Evolutionary conservation across 2,888 invertebrate genomes (phyloP), one percentile per base, ranked within the genome.

Genomic region (Baronia brevicornis): DNA sequence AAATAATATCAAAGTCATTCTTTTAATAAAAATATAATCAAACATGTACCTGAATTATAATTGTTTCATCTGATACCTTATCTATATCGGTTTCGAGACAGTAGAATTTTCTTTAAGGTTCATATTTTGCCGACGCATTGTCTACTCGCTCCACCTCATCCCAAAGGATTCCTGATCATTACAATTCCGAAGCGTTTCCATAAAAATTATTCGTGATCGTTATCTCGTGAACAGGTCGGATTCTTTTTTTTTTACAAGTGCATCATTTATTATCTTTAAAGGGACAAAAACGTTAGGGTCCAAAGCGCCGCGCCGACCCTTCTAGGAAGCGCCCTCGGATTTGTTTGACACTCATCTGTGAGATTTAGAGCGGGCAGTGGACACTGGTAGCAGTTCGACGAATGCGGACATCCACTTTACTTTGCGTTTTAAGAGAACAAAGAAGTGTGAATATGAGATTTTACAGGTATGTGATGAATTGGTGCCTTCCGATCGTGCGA

Each of bases 241-340:
- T 69, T 72, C 64, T 70, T 80, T 84, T 80, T 75, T 75, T 72
- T 60, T 54, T 13, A 25, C 37, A 65, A 68, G 69, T 62, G 69
- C 73, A 75, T 82, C 80, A 80, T 84, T 84, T 82, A 82, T 82
- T 84, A 82, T 82, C 73, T 79, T 72, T 72, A 68, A 67, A 61
- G 63, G 65, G 60, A 78, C 72, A 80, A 82, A 79, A 80, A 79
- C 78, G 57, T 41, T 43, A 54, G 59, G 67, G 75, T 68, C 64
- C 73, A 79, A 79, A 79, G 82, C 77, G 79, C 80, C 80, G 82
- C 82, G 56, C 61, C 59, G 69, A 58, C 72, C 80, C 65, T 84
- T 84, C 84, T 72, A 70, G 73, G 84, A 84, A 84, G 62, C 62
- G 64, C 53, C 51, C 56, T 64, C 58, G 61, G 70, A 70, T 79